Evolutionary conservation across 2,888 invertebrate genomes (phyloP).

Genomic region (Tuta absoluta): DNA sequence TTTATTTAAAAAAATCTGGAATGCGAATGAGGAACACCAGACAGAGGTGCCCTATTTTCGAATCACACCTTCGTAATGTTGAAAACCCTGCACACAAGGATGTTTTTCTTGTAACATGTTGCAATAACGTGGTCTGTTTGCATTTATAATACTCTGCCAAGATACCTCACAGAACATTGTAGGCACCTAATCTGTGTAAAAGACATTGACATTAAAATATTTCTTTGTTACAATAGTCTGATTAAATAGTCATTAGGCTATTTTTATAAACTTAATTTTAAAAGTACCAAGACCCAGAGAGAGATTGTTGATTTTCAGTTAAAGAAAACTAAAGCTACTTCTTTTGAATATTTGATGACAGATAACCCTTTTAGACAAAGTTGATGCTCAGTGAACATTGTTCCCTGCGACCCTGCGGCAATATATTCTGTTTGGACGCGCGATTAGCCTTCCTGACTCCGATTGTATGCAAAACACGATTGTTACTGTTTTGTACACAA

Average conservation of each 20-base stretch:
- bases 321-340: not conserved
- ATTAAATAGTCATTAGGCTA: not conserved
- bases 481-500: slow-evolving; percentile 28
- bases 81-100: slow-evolving; percentile 13
- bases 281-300: not conserved
- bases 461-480: slow-evolving; percentile 40
- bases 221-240: not conserved
- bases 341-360: slow-evolving; percentile 19
- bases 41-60: not conserved
- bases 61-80: not conserved
- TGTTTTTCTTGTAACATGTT: not conserved
- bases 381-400: slow-evolving; percentile 13
- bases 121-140: not conserved
- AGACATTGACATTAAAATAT: not conserved
- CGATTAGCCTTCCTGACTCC: slow-evolving; percentile 34
- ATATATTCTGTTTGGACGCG: slow-evolving; percentile 21
- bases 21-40: slow-evolving; percentile 1
- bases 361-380: slow-evolving; percentile 15
- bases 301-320: not conserved
- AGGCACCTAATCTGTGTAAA: slow-evolving; percentile 6
- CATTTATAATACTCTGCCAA: not conserved
- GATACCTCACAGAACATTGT: not conserved
- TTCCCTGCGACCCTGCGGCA: slow-evolving; percentile 10
- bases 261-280: not conserved
- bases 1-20: slow-evolving; percentile 21